phyloP scores from a whole-genome alignment of 1,140 invertebrate genomes.

The Drosophila equinoxialis region DNA sequence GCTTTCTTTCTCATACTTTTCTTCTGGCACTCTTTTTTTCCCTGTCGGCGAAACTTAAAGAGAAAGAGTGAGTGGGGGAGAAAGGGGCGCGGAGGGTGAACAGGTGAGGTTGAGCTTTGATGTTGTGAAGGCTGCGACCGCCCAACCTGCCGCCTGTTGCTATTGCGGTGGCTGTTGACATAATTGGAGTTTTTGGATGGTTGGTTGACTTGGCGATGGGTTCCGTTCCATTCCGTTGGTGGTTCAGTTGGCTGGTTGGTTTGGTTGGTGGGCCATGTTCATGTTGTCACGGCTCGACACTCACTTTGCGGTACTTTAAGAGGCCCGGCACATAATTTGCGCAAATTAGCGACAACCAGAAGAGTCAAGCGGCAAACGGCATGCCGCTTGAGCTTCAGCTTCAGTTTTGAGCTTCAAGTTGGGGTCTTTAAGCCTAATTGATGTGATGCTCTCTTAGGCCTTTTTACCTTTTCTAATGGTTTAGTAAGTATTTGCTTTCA shows the following conservation, averaged over 20 bases:
- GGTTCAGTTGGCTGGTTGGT: slow-evolving; percentile 1
- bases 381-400: slow-evolving; percentile 46
- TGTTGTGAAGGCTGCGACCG: slow-evolving; percentile 1
- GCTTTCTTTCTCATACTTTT: neutral
- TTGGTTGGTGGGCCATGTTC: slow-evolving; percentile 19
- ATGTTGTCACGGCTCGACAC: slow-evolving; percentile 54
- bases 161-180: slow-evolving; percentile 77
- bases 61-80: too few species aligned
- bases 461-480: slow-evolving; percentile 45
- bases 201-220: slow-evolving; percentile 44
- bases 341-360: slow-evolving; percentile 72
- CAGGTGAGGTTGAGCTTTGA: slow-evolving; percentile 7
- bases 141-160: slow-evolving; percentile 47
- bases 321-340: slow-evolving; percentile 77
- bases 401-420: neutral
- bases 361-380: slow-evolving; percentile 51
- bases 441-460: slow-evolving; percentile 48
- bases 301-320: slow-evolving; percentile 78
- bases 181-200: slow-evolving; percentile 72
- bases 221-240: slow-evolving; percentile 30
- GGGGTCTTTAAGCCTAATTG: slow-evolving; percentile 77
- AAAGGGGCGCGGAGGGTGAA: neutral
- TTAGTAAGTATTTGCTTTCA: slow-evolving; percentile 43
- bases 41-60: slow-evolving; percentile 6
- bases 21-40: slow-evolving; percentile 34